Base-by-base conservation (phyloP, 2,797 vertebrate genomes). In the Ficedula albicollis region DNA sequence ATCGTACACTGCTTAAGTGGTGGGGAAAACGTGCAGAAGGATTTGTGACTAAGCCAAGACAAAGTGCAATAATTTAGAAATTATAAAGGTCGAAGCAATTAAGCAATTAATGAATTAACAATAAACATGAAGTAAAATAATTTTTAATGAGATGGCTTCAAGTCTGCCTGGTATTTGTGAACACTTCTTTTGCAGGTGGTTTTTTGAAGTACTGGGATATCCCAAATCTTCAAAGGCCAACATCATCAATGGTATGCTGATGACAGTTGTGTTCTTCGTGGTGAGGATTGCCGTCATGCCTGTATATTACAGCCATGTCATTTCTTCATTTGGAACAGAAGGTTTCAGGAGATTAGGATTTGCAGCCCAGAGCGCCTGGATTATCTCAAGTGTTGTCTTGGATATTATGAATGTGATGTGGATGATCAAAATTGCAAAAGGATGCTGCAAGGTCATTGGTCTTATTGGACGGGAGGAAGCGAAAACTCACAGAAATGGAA, bases 371-470 rank as follows among this genome's bases (percentile, higher is more conserved):
- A 97, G 97, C 59, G 97, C 98, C 95, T 99, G 99, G 99, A 98
- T 99, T 91, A 95, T 97, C 96, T 98, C 98, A 92, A 99, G 99
- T 70, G 86, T 98, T 96, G 98, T 99, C 91, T 96, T 99, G 98
- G 99, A 99, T 98, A 92, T 99, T 95, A 99, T 99, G 99, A 99
- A 99, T 96, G 27, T 99, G 87, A 99, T 99, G 98, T 99, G 99
- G 99, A 99, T 99, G 99, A 98, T 99, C 94, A 99, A 99, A 97
- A 99, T 99, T 30, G 98, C 98, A 63, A 98, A 98, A 76, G 99
- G 99, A 95, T 99, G 99, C 98, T 98, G 98, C 97, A 99, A 96
- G 95, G 99, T 99, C 87, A 96, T 99, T 96, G 97, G 97, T 86
- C 98, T 98, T 20, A 98, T 98, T 12, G 98, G 96, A 74, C 97